A percentile compares a stretch with the other conserved stretches of the same genome.
Conservation (phyloP, 2,888 invertebrate genomes). For the Hipparchia sbordonii region DNA sequence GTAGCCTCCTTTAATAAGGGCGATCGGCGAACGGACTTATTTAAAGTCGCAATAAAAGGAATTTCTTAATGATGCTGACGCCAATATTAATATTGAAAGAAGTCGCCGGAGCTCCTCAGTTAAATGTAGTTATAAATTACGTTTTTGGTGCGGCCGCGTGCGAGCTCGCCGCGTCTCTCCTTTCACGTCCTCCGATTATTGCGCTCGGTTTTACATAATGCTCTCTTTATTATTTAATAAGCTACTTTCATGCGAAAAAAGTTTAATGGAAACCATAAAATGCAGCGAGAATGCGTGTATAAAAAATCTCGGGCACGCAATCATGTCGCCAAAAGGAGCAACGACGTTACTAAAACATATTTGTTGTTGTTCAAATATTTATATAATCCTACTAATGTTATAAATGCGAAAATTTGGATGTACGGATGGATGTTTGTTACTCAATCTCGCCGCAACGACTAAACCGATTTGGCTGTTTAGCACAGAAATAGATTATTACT, state of each 20-base stretch:
- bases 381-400: background rate
- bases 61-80: constrained; percentile 80
- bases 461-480: too few species aligned
- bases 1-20: constrained; percentile 74
- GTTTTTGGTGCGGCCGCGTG: constrained; percentile 60
- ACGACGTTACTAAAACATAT: constrained; percentile 6
- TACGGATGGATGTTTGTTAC: too few species aligned
- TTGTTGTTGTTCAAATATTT: background rate
- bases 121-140: constrained; percentile 79
- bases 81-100: constrained; percentile 76
- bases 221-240: constrained; percentile 45
- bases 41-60: constrained; percentile 81
- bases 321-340: constrained; percentile 18
- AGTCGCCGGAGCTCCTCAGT: constrained; percentile 63
- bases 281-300: constrained; percentile 29
- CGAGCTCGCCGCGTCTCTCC: constrained; percentile 44
- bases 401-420: too few species aligned
- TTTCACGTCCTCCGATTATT: constrained; percentile 44
- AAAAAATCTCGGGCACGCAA: constrained; percentile 27
- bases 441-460: too few species aligned
- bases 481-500: too few species aligned
- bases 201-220: constrained; percentile 43
- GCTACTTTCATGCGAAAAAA: constrained; percentile 41
- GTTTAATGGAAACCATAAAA: constrained; percentile 38
- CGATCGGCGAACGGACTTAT: constrained; percentile 74